Base-by-base conservation (phyloP, 2,888 invertebrate species). In the Smittia aterrima region DNA sequence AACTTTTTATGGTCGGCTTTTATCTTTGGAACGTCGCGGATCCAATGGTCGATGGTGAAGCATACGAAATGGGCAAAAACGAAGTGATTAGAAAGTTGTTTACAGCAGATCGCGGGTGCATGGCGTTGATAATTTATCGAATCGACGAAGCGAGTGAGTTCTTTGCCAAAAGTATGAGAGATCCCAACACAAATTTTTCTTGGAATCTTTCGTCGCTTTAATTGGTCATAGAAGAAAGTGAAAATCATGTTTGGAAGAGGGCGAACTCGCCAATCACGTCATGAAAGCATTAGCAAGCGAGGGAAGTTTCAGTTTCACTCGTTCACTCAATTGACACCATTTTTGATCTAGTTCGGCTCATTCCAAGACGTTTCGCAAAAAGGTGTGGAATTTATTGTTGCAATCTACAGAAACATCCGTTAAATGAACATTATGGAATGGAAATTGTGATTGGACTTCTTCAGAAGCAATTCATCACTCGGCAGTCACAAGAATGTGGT, bases 11-110 rank as follows among this genome's bases (percentile, higher is more conserved):
- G 18, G 20, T 22, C 58, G 47, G 2, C 11, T n/a, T n/a, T 47
- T 47, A n/a, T 47, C 16, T 47, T n/a, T 47, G n/a, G 16, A 47
- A n/a, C 47, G 47, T 47, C 16, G 47, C 16, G 16, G 16, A 47
- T 47, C 32, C 32, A 32, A n/a, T 38, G 38, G 47, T 3, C 47
- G 13, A 13, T 20, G 58, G 22, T n/a, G 47, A 16, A 47, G 47
- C 47, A 47, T 47, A 11, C 47, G 11, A 47, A 47, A 11, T 47
- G 47, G 47, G 47, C 16, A 47, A 11, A 47, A n/a, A n/a, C 11
- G n/a, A n/a, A 47, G 16, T 67, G 67, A 67, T 67, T 67, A 67
- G 67, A 67, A 67, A 67, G 67, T 67, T 67, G 67, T 67, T 67
- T 41, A 47, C 22, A 41, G 67, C 67, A 41, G 67, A 67, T 67